Conservation (phyloP, 2,797 vertebrate genomes). For the Salarias fasciatus region DNA sequence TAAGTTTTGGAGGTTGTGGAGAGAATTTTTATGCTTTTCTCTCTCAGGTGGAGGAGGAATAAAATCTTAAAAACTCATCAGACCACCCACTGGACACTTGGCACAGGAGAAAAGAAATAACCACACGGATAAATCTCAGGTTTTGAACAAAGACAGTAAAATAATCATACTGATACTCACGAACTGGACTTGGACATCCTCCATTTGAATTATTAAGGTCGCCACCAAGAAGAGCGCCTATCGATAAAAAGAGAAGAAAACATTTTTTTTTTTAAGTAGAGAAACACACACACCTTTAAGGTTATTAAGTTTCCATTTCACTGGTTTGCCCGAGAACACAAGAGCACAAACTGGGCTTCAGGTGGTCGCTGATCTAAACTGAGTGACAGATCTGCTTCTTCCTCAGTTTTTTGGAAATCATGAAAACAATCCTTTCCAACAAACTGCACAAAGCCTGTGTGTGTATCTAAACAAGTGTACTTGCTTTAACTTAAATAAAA, state of each 20-base stretch:
- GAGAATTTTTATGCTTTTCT: constrained; percentile 80
- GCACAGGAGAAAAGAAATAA: neutral
- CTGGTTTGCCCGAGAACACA: no score
- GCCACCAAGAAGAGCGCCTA: constrained; percentile 93
- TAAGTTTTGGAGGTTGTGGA: constrained; percentile 1
- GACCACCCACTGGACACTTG: constrained; percentile 19
- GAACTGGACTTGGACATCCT: constrained; percentile 95
- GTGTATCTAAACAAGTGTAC: no score
- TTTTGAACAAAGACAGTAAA: constrained; percentile 12
- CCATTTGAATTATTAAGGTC: constrained; percentile 95
- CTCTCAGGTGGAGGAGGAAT: constrained; percentile 53
- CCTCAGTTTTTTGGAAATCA: no score
- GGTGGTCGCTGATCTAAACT: no score
- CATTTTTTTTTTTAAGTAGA: no score
- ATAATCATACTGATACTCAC: constrained; percentile 81
- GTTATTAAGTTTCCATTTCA: no score
- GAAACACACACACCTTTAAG: no score
- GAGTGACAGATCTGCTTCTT: no score
- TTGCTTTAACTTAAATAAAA: no score
- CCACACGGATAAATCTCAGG: constrained; percentile 10
- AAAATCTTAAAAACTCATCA: constrained; percentile 24
- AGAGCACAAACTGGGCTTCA: no score
- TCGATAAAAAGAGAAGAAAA: constrained; percentile 7
- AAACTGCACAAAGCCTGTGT: no score
- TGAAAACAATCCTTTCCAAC: no score